Conservation (phyloP, 2,888 invertebrate genomes). For the Linyphia triangularis region DNA sequence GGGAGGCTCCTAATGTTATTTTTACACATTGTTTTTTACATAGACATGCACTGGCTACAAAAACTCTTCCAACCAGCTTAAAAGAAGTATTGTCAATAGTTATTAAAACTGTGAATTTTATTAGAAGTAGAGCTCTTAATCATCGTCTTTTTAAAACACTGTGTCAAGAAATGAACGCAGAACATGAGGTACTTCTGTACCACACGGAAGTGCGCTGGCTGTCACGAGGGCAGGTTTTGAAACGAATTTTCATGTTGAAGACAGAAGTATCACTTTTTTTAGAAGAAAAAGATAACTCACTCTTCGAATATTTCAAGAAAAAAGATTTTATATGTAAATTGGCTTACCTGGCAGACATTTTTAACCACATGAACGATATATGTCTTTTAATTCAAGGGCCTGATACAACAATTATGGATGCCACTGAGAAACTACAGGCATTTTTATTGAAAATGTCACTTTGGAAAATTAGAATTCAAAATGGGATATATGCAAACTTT, state of each 20-base stretch:
- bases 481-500: slow-evolving; percentile 58
- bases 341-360: slow-evolving; percentile 67
- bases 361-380: slow-evolving; percentile 67
- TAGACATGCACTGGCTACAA: slow-evolving; percentile 58
- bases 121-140: slow-evolving; percentile 66
- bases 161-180: slow-evolving; percentile 60
- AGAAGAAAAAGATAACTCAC: slow-evolving; percentile 64
- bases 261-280: slow-evolving; percentile 65
- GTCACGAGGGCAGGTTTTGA: slow-evolving; percentile 60
- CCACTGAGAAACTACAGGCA: slow-evolving; percentile 60
- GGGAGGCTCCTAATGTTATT: no score
- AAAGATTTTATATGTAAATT: slow-evolving; percentile 69
- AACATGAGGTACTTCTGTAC: slow-evolving; percentile 62
- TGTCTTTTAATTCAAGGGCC: slow-evolving; percentile 61
- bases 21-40: slow-evolving; percentile 34
- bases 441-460: slow-evolving; percentile 57
- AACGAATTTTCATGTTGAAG: slow-evolving; percentile 55
- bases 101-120: slow-evolving; percentile 62
- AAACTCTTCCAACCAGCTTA: slow-evolving; percentile 58
- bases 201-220: slow-evolving; percentile 53
- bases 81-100: slow-evolving; percentile 54
- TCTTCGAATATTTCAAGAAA: slow-evolving; percentile 68
- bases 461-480: slow-evolving; percentile 58
- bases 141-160: slow-evolving; percentile 62
- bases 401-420: slow-evolving; percentile 67